Percentiles rank a stretch among this genome's conserved stretches.
These are phyloP conservation scores for Volucella zonaria DNA, from an alignment of 2,888 invertebrate genomes.

Conservation along the genomic window DNA sequence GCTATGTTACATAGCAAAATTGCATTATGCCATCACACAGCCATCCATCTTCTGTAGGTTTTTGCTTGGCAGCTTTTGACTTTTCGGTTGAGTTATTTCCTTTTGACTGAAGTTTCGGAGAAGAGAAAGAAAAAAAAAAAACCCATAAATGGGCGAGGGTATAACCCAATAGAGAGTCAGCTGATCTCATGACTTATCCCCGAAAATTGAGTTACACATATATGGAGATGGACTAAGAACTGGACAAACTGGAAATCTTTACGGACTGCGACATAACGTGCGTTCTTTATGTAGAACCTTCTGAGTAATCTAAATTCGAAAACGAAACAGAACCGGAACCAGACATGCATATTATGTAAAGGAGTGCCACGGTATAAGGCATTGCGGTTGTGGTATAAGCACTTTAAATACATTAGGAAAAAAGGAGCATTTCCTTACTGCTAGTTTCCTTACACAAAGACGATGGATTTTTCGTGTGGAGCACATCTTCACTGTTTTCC, in stretches of 20 bases:
- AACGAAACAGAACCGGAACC: constrained; percentile 10
- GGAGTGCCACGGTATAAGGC: constrained; percentile 40
- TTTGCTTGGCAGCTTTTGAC: constrained; percentile 50
- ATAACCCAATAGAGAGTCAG: background rate
- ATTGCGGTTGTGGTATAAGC: constrained; percentile 54
- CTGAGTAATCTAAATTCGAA: constrained; percentile 16
- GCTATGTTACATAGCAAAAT: constrained; percentile 51
- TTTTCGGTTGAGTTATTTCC: constrained; percentile 62
- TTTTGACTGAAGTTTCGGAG: constrained; percentile 39
- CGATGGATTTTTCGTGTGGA: constrained; percentile 7
- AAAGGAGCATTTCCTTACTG: constrained; percentile 16
- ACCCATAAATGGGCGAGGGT: background rate
- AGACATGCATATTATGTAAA: constrained; percentile 58
- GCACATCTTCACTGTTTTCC: constrained; percentile 54
- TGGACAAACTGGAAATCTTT: background rate
- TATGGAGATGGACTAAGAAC: background rate
- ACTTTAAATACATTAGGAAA: constrained; percentile 53
- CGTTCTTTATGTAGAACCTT: constrained; percentile 10
- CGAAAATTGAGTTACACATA: constrained; percentile 37
- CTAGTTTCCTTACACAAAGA: constrained; percentile 8
- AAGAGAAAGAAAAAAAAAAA: background rate
- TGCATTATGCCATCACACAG: constrained; percentile 62
- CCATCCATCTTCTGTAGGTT: constrained; percentile 56
- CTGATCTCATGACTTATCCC: constrained; percentile 30
- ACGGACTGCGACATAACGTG: background rate